Evolutionary conservation across 2,113 vertebrate genomes (phyloP).

Genomic region (Otolemur garnettii): DNA sequence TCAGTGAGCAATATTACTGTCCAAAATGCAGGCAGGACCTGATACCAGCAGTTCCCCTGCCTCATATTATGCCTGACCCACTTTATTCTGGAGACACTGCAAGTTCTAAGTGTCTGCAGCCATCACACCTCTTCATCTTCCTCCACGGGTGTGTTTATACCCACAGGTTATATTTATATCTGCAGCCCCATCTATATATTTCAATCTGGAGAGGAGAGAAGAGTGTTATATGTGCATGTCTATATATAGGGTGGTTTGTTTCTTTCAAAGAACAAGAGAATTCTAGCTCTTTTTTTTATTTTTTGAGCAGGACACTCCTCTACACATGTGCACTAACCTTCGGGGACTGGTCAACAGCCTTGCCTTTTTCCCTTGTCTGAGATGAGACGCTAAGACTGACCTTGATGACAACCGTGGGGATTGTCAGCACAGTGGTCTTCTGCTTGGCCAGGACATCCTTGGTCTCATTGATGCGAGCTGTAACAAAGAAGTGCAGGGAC

Average conservation of each 20-base stretch:
- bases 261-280: slow-evolving; percentile 82
- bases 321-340: background rate
- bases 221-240: slow-evolving; percentile 51
- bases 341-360: background rate
- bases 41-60: background rate
- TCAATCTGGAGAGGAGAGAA: slow-evolving; percentile 74
- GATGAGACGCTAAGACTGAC: slow-evolving; percentile 83
- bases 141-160: slow-evolving; percentile 79
- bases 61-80: slow-evolving; percentile 12
- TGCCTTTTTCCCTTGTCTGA: background rate
- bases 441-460: slow-evolving; percentile 91
- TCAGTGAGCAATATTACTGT: background rate
- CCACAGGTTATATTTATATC: slow-evolving; percentile 80
- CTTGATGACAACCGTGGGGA: slow-evolving; percentile 91
- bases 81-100: slow-evolving; percentile 54
- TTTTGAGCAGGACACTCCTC: background rate
- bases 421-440: slow-evolving; percentile 89
- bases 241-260: slow-evolving; percentile 76
- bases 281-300: background rate
- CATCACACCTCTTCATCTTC: slow-evolving; percentile 65
- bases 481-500: slow-evolving; percentile 94
- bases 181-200: slow-evolving; percentile 76
- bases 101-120: slow-evolving; percentile 53
- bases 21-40: background rate
- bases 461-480: slow-evolving; percentile 92